These are phyloP conservation scores for Drosophila nigritarsus DNA, from an alignment of 2,888 invertebrate species.

Conservation along the genomic window DNA sequence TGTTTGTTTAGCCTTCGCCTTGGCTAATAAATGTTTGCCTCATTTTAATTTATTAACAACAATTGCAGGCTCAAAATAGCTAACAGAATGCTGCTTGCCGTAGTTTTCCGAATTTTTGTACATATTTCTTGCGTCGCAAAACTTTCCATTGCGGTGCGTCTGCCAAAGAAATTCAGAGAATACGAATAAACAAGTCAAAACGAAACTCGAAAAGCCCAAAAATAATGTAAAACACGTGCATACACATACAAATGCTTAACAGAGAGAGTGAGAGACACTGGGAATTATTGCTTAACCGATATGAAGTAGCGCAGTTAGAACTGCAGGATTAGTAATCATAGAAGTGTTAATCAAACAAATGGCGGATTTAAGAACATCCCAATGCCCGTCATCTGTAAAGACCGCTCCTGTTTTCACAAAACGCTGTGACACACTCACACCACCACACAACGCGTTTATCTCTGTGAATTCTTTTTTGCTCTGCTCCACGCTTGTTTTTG, in stretches of 20 bases:
- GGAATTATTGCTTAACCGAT: constrained; percentile 40
- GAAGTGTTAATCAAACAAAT: not conserved
- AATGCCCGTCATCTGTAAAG: not conserved
- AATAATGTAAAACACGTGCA: constrained; percentile 47
- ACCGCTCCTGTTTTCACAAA: constrained; percentile 31
- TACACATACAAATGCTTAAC: constrained; percentile 5
- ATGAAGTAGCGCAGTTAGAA: constrained; percentile 21
- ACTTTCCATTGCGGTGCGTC: constrained; percentile 59
- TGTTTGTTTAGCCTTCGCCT: constrained; percentile 56
- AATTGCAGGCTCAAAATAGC: constrained; percentile 49
- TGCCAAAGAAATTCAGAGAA: constrained; percentile 46
- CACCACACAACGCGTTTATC: constrained; percentile 10
- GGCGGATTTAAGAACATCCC: not conserved
- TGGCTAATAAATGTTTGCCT: constrained; percentile 45
- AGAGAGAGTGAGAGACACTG: constrained; percentile 36
- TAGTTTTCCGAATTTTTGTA: not conserved
- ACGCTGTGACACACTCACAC: constrained; percentile 9
- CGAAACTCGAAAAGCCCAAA: constrained; percentile 38
- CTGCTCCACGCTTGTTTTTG: constrained; percentile 31
- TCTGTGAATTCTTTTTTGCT: constrained; percentile 15
- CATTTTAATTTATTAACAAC: constrained; percentile 61
- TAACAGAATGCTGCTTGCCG: not conserved
- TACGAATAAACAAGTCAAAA: constrained; percentile 44
- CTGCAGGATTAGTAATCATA: not conserved
- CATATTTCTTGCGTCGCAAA: constrained; percentile 32